These are phyloP conservation scores for Poeciliopsis retropinna DNA, from an alignment of 2,113 vertebrate species.

Conservation along the genomic window DNA sequence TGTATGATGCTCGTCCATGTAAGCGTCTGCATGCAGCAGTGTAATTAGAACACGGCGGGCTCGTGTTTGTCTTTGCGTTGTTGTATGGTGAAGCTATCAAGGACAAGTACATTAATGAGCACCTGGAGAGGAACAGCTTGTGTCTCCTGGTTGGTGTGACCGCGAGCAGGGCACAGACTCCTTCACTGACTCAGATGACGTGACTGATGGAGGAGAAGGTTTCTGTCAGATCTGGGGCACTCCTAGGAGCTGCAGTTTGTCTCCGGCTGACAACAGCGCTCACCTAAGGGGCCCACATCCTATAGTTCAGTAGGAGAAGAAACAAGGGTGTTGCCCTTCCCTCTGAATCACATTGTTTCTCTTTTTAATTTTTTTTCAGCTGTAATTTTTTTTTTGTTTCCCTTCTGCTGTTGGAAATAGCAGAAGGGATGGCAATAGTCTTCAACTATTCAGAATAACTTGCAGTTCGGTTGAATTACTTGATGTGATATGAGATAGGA, in stretches of 20 bases:
- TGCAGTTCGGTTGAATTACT: too few species aligned
- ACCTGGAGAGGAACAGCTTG: conserved; percentile 86
- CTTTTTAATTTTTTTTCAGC: conserved; percentile 6
- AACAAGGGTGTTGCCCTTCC: conserved; percentile 60
- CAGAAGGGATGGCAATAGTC: not conserved
- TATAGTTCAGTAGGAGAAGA: conserved; percentile 75
- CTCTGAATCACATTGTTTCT: conserved; percentile 9
- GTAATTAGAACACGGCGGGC: conserved; percentile 77
- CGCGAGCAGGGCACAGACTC: conserved; percentile 75
- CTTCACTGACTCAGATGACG: conserved; percentile 75
- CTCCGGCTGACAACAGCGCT: conserved; percentile 91
- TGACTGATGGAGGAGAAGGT: conserved; percentile 81
- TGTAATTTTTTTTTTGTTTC: not conserved
- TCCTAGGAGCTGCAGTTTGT: conserved; percentile 93
- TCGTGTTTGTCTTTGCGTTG: conserved; percentile 78
- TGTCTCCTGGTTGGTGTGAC: conserved; percentile 81
- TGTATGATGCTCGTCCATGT: conserved; percentile 49
- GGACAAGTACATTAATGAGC: conserved; percentile 84
- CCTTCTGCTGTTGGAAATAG: not conserved
- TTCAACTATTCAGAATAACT: not conserved
- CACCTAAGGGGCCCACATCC: conserved; percentile 85
- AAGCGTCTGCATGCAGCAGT: conserved; percentile 44
- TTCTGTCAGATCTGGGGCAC: conserved; percentile 91
- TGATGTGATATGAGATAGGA: too few species aligned
- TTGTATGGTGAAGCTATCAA: conserved; percentile 76